A percentile compares a stretch with the other conserved stretches of the same genome.
Evolutionary conservation across 1,140 invertebrate genomes (phyloP).

Genomic region (Gryllus bimaculatus): DNA sequence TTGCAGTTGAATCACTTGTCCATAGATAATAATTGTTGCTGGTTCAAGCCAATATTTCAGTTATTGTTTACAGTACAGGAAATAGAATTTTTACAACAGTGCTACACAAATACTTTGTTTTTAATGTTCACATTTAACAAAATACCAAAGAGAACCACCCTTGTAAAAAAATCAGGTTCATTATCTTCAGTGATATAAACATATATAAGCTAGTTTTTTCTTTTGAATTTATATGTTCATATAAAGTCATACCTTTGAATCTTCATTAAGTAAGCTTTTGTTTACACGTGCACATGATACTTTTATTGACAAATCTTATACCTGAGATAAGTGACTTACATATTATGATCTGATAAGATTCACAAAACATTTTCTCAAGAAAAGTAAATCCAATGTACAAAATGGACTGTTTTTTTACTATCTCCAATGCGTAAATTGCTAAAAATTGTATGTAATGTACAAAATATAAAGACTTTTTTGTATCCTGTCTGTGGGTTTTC

Average conservation of each 20-base stretch:
- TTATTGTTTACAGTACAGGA: constrained; percentile 11
- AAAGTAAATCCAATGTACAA: neutral
- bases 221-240: neutral
- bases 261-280: neutral
- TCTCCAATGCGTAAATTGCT: neutral
- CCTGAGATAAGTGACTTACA: neutral
- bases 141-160: neutral
- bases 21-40: constrained; percentile 7
- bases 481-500: neutral
- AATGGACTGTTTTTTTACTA: neutral
- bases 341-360: neutral
- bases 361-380: neutral
- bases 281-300: neutral
- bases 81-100: constrained; percentile 12
- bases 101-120: constrained; percentile 1
- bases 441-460: neutral
- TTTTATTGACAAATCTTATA: neutral
- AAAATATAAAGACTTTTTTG: neutral
- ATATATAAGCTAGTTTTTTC: neutral
- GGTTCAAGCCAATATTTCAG: neutral
- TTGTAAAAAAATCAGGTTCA: neutral
- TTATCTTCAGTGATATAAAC: neutral
- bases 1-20: constrained; percentile 8
- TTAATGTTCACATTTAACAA: neutral
- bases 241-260: neutral